These are phyloP conservation scores for Vidua macroura DNA, from an alignment of 2,113 vertebrate species.

Conservation along the genomic window DNA sequence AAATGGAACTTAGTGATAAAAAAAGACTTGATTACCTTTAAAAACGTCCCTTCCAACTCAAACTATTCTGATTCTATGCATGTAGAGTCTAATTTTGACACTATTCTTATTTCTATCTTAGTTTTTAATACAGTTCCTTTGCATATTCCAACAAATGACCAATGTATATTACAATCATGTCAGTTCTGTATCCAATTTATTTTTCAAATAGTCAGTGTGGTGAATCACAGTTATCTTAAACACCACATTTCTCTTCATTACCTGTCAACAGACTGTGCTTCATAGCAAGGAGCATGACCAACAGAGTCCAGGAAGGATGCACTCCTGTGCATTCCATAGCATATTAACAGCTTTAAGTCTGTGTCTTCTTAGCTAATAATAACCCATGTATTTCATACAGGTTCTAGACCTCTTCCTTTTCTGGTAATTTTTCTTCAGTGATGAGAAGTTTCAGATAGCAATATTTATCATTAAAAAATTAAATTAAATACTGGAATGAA, in stretches of 20 bases:
- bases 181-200: neutral
- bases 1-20: neutral
- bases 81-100: neutral
- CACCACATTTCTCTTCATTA: constrained; percentile 2
- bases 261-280: neutral
- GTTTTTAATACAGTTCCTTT: neutral
- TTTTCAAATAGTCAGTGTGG: neutral
- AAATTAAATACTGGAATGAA: neutral
- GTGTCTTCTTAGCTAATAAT: neutral
- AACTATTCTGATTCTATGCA: neutral
- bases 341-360: neutral
- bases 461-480: neutral
- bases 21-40: neutral
- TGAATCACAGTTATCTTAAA: constrained; percentile 3
- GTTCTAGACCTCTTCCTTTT: neutral
- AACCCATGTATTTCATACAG: neutral
- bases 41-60: neutral
- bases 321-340: neutral
- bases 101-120: neutral
- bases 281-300: neutral
- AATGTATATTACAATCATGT: neutral
- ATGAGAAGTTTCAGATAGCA: neutral
- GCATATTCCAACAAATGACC: neutral
- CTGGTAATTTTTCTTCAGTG: neutral
- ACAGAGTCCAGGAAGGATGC: neutral